Evolutionary conservation across 2,113 vertebrate genomes (phyloP).

Genomic region (Colistium nudipinnis): DNA sequence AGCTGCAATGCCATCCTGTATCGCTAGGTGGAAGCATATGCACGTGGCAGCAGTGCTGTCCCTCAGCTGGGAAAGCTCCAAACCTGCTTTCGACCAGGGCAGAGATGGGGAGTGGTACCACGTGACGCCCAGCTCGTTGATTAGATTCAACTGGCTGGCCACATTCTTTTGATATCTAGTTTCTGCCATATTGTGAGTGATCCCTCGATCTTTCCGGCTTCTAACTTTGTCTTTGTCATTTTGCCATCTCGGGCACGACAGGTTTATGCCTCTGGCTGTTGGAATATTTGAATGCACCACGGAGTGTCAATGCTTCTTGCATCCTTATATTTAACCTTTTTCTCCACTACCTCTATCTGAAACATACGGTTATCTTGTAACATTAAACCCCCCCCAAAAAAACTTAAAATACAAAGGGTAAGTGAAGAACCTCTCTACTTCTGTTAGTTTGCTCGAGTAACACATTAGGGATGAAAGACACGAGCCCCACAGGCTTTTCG

Average conservation of each 20-base stretch:
- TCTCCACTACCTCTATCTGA: not conserved
- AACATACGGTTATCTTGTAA: not conserved
- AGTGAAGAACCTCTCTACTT: too few species aligned
- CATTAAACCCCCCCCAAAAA: too few species aligned
- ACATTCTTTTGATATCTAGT: too few species aligned
- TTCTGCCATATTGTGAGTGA: not conserved
- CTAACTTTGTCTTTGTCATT: not conserved
- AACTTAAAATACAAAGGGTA: not conserved
- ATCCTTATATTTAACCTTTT: too few species aligned
- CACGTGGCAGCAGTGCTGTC: not conserved
- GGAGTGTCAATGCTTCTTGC: too few species aligned
- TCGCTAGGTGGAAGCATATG: conserved; percentile 38
- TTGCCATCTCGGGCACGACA: conserved; percentile 28
- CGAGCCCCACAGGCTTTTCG: not conserved
- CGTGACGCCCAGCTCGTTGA: too few species aligned
- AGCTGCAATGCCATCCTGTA: not conserved
- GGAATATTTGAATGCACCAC: too few species aligned
- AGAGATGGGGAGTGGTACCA: conserved; percentile 33
- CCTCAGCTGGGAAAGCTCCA: not conserved
- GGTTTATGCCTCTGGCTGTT: too few species aligned
- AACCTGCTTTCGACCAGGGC: not conserved
- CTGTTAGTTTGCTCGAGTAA: too few species aligned
- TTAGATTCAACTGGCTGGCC: too few species aligned
- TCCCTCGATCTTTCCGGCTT: too few species aligned
- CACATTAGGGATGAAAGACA: too few species aligned